Percentiles rank a stretch among this genome's conserved stretches.
These are phyloP conservation scores for Mormyrus hasselquistii DNA, from an alignment of 2,797 vertebrate species.

Conservation along the genomic window DNA sequence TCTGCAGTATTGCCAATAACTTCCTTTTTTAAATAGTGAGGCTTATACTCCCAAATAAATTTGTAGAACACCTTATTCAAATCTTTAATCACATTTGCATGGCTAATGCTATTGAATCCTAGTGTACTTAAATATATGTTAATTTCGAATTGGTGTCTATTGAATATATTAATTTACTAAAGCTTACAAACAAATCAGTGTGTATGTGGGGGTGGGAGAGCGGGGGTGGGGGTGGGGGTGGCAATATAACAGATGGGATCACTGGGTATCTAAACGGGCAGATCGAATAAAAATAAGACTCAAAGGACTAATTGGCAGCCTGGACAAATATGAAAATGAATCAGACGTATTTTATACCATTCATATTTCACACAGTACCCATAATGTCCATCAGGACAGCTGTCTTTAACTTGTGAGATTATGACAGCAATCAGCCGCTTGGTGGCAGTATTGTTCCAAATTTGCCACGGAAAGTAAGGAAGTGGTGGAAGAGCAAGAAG, in stretches of 20 bases:
- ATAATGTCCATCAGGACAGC: background rate
- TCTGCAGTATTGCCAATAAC: background rate
- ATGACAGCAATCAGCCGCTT: background rate
- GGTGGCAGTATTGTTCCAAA: background rate
- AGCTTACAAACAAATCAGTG: background rate
- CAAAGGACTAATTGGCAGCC: background rate
- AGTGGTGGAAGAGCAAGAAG: conserved; percentile 4
- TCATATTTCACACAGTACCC: background rate
- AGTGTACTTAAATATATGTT: background rate
- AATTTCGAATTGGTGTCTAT: background rate
- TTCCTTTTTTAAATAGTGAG: background rate
- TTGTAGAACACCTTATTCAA: background rate
- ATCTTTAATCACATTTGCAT: background rate
- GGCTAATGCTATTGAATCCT: background rate
- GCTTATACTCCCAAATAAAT: background rate
- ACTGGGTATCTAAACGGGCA: background rate
- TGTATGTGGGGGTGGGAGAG: background rate
- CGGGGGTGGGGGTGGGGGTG: background rate
- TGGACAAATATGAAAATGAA: background rate
- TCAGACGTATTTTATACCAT: background rate
- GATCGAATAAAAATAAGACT: background rate
- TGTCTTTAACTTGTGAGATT: background rate
- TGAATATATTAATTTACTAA: background rate
- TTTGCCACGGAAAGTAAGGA: background rate
- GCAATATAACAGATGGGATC: background rate